These are phyloP conservation scores for Haplochromis burtoni DNA, from an alignment of 2,113 vertebrate genomes.

Conservation along the genomic window DNA sequence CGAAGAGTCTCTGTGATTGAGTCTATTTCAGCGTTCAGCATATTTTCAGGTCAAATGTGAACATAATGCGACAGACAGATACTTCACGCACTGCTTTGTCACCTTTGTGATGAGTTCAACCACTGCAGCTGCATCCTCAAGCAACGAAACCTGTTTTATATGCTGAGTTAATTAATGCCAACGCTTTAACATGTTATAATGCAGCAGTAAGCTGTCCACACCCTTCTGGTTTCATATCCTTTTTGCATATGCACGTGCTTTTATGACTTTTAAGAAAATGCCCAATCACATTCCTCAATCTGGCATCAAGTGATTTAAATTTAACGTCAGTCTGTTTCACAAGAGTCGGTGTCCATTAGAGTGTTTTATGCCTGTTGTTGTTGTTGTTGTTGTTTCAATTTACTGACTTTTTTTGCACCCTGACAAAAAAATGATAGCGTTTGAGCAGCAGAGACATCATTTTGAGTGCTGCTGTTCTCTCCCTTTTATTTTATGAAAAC, in stretches of 20 bases:
- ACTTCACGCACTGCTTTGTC: neutral
- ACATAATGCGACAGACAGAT: neutral
- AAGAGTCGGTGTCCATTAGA: conserved; percentile 33
- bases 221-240: neutral
- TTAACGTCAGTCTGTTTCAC: conserved; percentile 5
- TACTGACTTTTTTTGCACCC: conserved; percentile 40
- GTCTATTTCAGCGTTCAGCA: neutral
- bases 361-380: conserved; percentile 47
- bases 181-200: neutral
- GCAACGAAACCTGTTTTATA: neutral
- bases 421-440: neutral
- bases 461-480: neutral
- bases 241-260: neutral
- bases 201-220: neutral
- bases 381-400: conserved; percentile 35
- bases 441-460: neutral
- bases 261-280: conserved; percentile 17
- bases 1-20: neutral
- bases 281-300: conserved; percentile 17
- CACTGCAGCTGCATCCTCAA: neutral
- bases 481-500: neutral
- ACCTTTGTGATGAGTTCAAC: neutral
- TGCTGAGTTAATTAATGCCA: neutral
- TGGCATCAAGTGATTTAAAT: conserved; percentile 32
- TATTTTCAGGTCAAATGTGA: neutral